phyloP scores from a whole-genome alignment of 2,888 invertebrate species.

The Lasioglossum pauxillum region DNA sequence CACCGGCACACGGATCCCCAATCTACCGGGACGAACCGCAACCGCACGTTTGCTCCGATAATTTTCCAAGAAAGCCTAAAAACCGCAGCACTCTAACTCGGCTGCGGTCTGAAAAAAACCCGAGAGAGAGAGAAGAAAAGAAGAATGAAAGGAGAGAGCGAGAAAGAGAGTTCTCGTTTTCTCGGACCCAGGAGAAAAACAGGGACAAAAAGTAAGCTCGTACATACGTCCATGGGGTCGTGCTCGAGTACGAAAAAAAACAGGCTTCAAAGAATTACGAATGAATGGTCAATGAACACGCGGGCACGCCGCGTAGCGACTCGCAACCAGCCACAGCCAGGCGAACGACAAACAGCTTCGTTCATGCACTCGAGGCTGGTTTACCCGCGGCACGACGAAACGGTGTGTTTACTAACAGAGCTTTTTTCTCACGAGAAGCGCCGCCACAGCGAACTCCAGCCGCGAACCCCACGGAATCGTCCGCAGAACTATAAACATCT shows the following conservation, averaged over 20 bases:
- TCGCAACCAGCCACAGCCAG: neutral
- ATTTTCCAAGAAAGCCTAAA: constrained; percentile 8
- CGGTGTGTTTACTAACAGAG: constrained; percentile 63
- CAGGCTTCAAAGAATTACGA: constrained; percentile 14
- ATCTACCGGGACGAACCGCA: neutral
- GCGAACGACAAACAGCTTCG: constrained; percentile 19
- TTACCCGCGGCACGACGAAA: constrained; percentile 18
- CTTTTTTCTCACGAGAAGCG: constrained; percentile 66
- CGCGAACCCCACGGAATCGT: constrained; percentile 21
- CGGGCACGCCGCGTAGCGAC: neutral
- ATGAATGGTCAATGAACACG: constrained; percentile 33
- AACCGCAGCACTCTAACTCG: constrained; percentile 11
- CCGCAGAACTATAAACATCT: constrained; percentile 57
- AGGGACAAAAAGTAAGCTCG: neutral
- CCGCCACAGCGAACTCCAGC: neutral
- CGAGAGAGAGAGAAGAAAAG: no score
- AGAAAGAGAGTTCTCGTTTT: neutral
- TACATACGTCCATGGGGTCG: neutral
- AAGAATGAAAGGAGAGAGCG: neutral
- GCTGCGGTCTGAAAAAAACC: neutral
- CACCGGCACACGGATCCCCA: neutral
- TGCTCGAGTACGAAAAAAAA: constrained; percentile 7
- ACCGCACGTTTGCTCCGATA: neutral
- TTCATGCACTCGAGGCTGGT: constrained; percentile 16
- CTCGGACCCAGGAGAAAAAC: neutral